Evolutionary conservation across 2,797 vertebrate genomes (phyloP).

Genomic region (Helicolenus hilgendorfi): DNA sequence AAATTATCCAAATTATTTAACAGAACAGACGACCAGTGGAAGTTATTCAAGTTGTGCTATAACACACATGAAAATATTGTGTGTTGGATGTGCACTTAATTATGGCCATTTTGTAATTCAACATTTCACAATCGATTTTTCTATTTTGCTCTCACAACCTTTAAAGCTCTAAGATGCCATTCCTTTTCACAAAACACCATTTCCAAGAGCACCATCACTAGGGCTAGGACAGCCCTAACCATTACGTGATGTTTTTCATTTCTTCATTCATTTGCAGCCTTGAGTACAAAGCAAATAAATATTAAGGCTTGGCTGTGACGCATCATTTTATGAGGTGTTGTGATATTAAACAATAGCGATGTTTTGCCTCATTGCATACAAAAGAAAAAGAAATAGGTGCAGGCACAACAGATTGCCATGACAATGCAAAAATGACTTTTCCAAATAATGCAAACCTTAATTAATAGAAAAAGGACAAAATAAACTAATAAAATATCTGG

Average conservation of each 20-base stretch:
- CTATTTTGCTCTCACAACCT: background rate
- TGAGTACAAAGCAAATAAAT: background rate
- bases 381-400: background rate
- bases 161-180: background rate
- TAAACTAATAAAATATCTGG: conserved; percentile 18
- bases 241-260: background rate
- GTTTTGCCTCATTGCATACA: background rate
- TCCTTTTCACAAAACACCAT: background rate
- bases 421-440: background rate
- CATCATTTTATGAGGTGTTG: conserved; percentile 12
- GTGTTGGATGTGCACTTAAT: background rate
- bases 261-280: conserved; percentile 5
- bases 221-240: no score
- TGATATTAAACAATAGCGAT: conserved; percentile 16
- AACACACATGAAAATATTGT: background rate
- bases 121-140: background rate
- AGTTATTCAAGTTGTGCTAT: background rate
- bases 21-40: background rate
- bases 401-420: background rate
- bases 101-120: background rate
- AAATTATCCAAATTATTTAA: background rate
- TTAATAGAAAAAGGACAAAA: background rate
- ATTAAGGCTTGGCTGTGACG: background rate
- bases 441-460: background rate
- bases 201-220: background rate